Conservation (phyloP, 2,888 invertebrate species). For the Mythimna pallens region DNA sequence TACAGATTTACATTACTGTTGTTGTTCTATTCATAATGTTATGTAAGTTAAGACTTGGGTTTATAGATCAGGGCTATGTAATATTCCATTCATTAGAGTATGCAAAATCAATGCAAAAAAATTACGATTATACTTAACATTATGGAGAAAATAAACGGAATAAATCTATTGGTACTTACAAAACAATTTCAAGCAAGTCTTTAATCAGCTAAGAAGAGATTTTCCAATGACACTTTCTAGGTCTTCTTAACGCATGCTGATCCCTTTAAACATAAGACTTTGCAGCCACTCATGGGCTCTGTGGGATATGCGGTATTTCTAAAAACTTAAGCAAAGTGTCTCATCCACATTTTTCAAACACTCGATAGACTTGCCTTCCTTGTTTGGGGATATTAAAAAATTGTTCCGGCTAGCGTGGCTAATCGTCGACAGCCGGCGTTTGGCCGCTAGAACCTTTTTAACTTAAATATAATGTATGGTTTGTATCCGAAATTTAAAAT, state of each 20-base stretch:
- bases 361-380: constrained; percentile 80
- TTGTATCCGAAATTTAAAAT: constrained; percentile 67
- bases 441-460: constrained; percentile 65
- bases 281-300: too few relatives aligned
- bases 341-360: constrained; percentile 76
- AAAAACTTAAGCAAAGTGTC: constrained; percentile 8
- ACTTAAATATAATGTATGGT: constrained; percentile 15
- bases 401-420: constrained; percentile 90
- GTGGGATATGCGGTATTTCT: neutral
- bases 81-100: neutral
- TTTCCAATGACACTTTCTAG: neutral
- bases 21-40: constrained; percentile 18
- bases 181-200: neutral
- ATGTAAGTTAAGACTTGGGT: constrained; percentile 10
- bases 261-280: neutral
- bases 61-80: constrained; percentile 21
- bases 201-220: neutral
- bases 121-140: neutral
- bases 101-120: neutral
- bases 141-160: neutral
- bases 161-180: neutral
- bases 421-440: constrained; percentile 88
- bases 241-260: neutral
- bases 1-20: constrained; percentile 39
- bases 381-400: constrained; percentile 90